These are phyloP conservation scores for Calliopsis andreniformis DNA, from an alignment of 1,140 invertebrate genomes.

Conservation along the genomic window DNA sequence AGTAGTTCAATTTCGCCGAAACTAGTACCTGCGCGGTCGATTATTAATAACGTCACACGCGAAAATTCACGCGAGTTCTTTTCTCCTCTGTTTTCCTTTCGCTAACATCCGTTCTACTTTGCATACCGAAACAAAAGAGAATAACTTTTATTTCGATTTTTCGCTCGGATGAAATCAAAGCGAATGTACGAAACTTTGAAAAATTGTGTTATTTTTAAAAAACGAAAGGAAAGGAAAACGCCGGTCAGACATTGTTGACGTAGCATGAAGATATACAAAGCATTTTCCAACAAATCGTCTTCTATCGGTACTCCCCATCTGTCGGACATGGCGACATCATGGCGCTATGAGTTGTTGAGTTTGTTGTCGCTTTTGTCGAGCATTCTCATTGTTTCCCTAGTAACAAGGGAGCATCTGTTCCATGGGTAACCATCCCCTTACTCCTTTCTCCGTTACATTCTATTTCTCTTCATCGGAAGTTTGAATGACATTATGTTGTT, in stretches of 20 bases:
- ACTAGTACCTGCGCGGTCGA: conserved; percentile 10
- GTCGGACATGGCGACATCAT: conserved; percentile 50
- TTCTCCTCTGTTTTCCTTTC: no score
- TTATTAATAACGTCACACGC: conserved; percentile 25
- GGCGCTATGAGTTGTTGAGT: conserved; percentile 63
- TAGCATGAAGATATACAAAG: background rate
- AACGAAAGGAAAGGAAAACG: background rate
- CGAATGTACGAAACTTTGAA: background rate
- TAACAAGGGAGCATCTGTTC: conserved; percentile 56
- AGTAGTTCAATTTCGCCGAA: background rate
- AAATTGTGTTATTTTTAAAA: background rate
- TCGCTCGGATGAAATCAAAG: background rate
- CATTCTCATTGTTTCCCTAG: conserved; percentile 64
- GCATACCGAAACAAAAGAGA: no score
- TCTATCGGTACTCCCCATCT: conserved; percentile 54
- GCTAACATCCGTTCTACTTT: background rate
- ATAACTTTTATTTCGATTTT: background rate
- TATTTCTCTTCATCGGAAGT: background rate
- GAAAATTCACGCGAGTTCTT: background rate
- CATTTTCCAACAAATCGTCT: conserved; percentile 31
- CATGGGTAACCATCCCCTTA: conserved; percentile 10
- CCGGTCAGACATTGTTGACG: background rate
- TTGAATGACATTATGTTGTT: conserved; percentile 6
- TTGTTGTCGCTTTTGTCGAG: conserved; percentile 65
- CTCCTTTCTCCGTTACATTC: background rate